These are phyloP conservation scores for Eubasilissa splendida DNA, from an alignment of 2,888 invertebrate genomes.

Conservation along the genomic window DNA sequence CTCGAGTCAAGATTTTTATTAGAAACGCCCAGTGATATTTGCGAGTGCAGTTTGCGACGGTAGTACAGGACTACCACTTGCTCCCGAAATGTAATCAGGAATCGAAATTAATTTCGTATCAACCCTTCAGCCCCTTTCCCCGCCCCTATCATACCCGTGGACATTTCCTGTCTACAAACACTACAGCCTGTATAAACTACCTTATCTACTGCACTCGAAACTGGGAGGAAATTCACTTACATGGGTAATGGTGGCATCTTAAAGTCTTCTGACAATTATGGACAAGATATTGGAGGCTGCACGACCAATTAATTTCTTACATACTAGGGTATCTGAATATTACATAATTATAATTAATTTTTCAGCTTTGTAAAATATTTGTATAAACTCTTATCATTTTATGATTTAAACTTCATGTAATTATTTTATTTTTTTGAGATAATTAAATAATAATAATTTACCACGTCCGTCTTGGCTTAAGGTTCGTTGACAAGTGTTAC, in stretches of 20 bases:
- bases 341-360: too few relatives aligned
- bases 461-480: too few relatives aligned
- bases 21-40: too few relatives aligned
- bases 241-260: conserved; percentile 22
- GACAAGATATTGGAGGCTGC: neutral
- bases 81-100: conserved; percentile 50
- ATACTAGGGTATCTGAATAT: neutral
- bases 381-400: too few relatives aligned
- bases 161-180: conserved; percentile 45
- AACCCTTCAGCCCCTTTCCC: conserved; percentile 44
- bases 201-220: conserved; percentile 1
- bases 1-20: too few relatives aligned
- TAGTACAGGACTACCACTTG: conserved; percentile 1
- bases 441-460: too few relatives aligned
- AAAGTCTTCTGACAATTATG: neutral
- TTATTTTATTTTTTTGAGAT: too few relatives aligned
- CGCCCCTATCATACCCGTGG: conserved; percentile 45
- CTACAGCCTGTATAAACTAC: neutral
- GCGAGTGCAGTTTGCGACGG: too few relatives aligned
- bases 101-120: conserved; percentile 57
- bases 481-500: too few relatives aligned
- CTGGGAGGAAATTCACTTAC: conserved; percentile 41
- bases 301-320: neutral
- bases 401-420: too few relatives aligned
- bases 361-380: too few relatives aligned